Evolutionary conservation across 2,888 invertebrate genomes (phyloP), one percentile per base, ranked within the genome.

Genomic region (Melipona bicolor): DNA sequence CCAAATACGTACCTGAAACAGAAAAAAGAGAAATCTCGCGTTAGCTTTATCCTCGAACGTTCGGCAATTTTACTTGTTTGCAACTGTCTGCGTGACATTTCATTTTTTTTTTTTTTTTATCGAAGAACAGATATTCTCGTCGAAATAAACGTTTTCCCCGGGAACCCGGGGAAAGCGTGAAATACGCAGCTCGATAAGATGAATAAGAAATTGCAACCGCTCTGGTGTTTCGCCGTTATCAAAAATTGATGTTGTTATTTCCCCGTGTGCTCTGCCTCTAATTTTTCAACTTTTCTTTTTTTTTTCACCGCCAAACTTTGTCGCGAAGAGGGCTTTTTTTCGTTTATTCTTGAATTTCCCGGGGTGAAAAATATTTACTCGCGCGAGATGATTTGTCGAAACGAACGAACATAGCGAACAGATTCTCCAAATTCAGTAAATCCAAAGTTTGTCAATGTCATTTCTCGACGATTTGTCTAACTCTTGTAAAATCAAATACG

Each of bases 1-100:
- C 15, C 15, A 32, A 19, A 52, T 77, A 77, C 77, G 21, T 70
- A 77, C 77, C 77, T 77, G 70, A 19, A 61, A 77, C 61, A 52
- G 9, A 76, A 19, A 69, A 9, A 19, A 24, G 49, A 17, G 19
- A 24, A 11, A 4, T 24, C 49, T 24, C 6, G 13, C 19, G 3
- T 62, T 62, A 19, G 36, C 11, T 27, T 19, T 5, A 36, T 64
- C 21, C 13, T 36, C 19, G 15, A 24, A 43, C 17, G 9, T 67
- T n/a, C 13, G 15, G 15, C 9, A 67, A 43, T 5, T 17, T 13
- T 21, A n/a, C 36, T 65, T 65, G 21, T 36, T 21, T 36, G 3
- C 13, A 21, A 21, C 5, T n/a, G 3, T 5, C 3, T 65, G 9
- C 4, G 24, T 1, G 17, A 27, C 61, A 17, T 15, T 17, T 24